Evolutionary conservation across 2,888 invertebrate species (phyloP).

Genomic region (Gastracanthus pulcherrimus): DNA sequence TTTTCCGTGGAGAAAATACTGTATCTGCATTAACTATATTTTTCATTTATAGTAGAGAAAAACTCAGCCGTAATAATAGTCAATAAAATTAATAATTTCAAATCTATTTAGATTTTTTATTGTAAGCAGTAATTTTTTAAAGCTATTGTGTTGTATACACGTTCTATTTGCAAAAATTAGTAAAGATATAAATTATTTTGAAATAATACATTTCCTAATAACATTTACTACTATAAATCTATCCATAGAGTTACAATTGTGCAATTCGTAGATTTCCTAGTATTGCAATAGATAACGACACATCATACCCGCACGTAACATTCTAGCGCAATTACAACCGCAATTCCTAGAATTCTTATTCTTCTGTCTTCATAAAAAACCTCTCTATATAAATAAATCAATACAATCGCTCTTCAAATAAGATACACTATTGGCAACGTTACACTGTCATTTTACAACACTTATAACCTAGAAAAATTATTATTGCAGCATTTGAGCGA

Average conservation of each 20-base stretch:
- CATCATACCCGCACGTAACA: background rate
- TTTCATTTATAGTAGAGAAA: no score
- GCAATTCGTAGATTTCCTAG: background rate
- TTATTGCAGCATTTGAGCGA: background rate
- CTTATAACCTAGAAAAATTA: background rate
- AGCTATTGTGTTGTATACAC: no score
- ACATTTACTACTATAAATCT: background rate
- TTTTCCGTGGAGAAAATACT: no score
- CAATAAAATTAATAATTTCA: no score
- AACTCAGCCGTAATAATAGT: no score
- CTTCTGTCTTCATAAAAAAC: background rate
- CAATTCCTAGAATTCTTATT: conserved; percentile 25
- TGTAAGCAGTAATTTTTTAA: no score
- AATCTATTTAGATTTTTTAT: no score
- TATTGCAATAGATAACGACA: background rate
- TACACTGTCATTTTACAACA: background rate
- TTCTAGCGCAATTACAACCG: background rate
- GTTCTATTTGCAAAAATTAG: no score
- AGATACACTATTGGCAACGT: background rate
- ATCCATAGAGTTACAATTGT: background rate
- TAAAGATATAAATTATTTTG: background rate
- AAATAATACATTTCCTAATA: background rate
- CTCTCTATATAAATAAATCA: background rate
- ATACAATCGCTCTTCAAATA: background rate
- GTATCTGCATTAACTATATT: no score